Evolutionary conservation across 2,113 vertebrate genomes (phyloP), one percentile per base, ranked within the genome.

Genomic region (Hypanus sabinus): DNA sequence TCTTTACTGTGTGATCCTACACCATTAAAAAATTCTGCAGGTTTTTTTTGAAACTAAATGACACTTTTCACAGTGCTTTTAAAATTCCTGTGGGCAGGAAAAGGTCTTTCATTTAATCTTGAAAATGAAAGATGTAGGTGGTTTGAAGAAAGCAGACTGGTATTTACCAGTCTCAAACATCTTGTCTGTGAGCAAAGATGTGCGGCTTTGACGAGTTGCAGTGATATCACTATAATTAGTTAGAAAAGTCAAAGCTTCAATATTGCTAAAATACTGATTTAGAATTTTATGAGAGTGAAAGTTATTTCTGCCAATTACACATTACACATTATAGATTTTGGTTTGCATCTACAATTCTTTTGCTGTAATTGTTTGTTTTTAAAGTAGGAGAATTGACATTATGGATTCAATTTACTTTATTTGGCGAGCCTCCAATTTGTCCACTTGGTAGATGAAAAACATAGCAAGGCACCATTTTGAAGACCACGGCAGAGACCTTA

Each of bases 21-120:
- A 46, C 70, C 4, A 22, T 38, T 70, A 93, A 93, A 93, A 55
- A 30, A 73, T 46, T 68, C 70, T 73, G 33, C 38, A 46, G 33
- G 73, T 73, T 93, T 73, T 46, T n/a, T 93, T 46, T 73, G 60
- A 73, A 93, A 73, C 18, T 60, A 92, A 92, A 88, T 90, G 22
- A 12, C 12, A 38, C 71, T 73, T 24, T 73, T 46, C 71, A 22
- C 14, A 87, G 5, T 62, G 27, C 57, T 88, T n/a, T 62, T 88
- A 92, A 92, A 71, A 92, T 38, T 92, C 20, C 68, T 73, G 33
- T 71, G 68, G 20, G 68, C 38, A 38, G 7, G 68, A 46, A 46
- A 24, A 36, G 12, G 18, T 14, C 90, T 92, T 92, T 71, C 33
- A 62, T 71, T 92, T 92, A 71, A 92, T 92, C 90, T 92, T 46